Percentiles rank a stretch among this genome's conserved stretches.
phyloP scores from a whole-genome alignment of 2,113 vertebrate species.

The Euleptes europaea region DNA sequence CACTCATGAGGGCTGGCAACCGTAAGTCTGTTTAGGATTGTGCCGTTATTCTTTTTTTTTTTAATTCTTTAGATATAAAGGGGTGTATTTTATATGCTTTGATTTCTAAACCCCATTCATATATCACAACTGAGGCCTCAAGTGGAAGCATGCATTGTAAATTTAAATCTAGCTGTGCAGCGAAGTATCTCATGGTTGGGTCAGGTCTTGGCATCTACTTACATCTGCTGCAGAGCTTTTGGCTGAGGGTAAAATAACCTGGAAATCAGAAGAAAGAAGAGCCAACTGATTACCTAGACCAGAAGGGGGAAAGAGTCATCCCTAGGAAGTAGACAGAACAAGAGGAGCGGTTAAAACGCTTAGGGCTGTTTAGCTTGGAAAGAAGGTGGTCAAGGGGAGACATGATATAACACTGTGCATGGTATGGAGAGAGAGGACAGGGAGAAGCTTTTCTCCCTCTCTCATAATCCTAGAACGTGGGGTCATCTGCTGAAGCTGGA shows the following conservation, averaged over 20 bases:
- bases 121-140: background rate
- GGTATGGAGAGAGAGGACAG: too few relatives aligned
- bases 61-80: background rate
- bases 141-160: background rate
- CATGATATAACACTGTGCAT: too few relatives aligned
- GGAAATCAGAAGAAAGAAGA: conserved; percentile 47
- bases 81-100: background rate
- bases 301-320: conserved; percentile 20
- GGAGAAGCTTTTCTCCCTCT: too few relatives aligned
- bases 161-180: background rate
- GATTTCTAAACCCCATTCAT: background rate
- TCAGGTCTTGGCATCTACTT: conserved; percentile 36
- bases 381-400: too few relatives aligned
- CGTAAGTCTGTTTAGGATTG: too few relatives aligned
- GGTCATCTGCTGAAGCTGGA: too few relatives aligned
- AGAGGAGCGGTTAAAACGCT: too few relatives aligned
- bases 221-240: conserved; percentile 64
- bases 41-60: background rate
- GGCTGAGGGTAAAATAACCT: conserved; percentile 73
- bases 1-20: background rate
- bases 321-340: too few relatives aligned
- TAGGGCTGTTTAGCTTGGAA: too few relatives aligned
- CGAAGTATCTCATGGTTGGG: background rate
- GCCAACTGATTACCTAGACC: background rate
- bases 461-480: too few relatives aligned